These are phyloP conservation scores for Cebuella pygmaea DNA, from an alignment of 2,797 vertebrate species.

Conservation along the genomic window DNA sequence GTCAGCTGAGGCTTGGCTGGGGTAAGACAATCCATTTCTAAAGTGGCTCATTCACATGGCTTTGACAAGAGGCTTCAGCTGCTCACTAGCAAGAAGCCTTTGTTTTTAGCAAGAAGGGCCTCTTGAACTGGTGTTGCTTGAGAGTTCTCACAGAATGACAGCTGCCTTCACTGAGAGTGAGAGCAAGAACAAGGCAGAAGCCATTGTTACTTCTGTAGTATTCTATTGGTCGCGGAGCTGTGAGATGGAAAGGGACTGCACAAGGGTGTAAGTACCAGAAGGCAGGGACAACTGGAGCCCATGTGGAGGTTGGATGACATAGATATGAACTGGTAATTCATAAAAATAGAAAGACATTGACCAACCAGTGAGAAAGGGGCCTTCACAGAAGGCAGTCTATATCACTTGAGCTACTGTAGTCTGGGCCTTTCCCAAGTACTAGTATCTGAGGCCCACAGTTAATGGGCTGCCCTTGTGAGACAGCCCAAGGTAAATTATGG, in stretches of 20 bases:
- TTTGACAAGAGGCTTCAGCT: not conserved
- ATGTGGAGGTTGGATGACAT: not conserved
- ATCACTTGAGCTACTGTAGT: not conserved
- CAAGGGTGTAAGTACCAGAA: not conserved
- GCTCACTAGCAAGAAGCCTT: not conserved
- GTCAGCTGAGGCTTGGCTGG: not conserved
- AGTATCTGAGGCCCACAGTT: not conserved
- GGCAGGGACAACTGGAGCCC: not conserved
- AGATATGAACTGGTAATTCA: not conserved
- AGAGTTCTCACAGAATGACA: not conserved
- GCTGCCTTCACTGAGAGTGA: not conserved
- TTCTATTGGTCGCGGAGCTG: not conserved
- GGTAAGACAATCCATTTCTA: not conserved
- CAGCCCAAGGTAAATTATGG: not conserved
- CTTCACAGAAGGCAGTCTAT: not conserved
- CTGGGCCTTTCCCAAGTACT: not conserved
- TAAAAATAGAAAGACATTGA: not conserved
- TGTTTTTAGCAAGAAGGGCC: not conserved
- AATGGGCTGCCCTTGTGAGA: not conserved
- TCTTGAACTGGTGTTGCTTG: not conserved
- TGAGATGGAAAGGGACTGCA: not conserved
- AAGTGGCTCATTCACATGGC: not conserved
- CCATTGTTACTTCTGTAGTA: not conserved
- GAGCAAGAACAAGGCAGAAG: not conserved
- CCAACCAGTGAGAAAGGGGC: not conserved